Evolutionary conservation across 1,140 invertebrate species (phyloP).

Genomic region (Zaprionus camerounensis): DNA sequence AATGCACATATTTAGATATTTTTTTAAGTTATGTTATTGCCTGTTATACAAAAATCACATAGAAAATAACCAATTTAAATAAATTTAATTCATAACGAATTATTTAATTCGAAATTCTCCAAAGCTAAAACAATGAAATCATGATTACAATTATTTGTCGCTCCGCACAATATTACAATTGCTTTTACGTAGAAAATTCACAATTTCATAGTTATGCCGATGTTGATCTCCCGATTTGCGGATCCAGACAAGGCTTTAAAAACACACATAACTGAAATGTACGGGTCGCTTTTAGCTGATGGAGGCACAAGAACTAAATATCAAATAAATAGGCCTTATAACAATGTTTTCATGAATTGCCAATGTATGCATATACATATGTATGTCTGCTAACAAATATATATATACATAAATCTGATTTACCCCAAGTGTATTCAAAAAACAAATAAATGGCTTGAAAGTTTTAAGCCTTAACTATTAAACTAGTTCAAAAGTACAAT

Average conservation of each 20-base stretch:
- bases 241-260: slow-evolving; percentile 17
- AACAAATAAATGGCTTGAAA: slow-evolving; percentile 34
- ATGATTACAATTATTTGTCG: slow-evolving; percentile 34
- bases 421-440: slow-evolving; percentile 31
- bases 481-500: slow-evolving; percentile 34
- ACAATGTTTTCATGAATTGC: slow-evolving; percentile 28
- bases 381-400: slow-evolving; percentile 20
- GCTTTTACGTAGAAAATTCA: slow-evolving; percentile 10
- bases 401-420: slow-evolving; percentile 24
- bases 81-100: slow-evolving; percentile 29
- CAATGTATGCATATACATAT: slow-evolving; percentile 34
- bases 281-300: neutral
- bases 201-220: slow-evolving; percentile 23
- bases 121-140: slow-evolving; percentile 28
- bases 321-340: slow-evolving; percentile 21
- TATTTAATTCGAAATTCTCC: slow-evolving; percentile 24
- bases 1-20: slow-evolving; percentile 33
- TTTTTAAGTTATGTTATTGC: slow-evolving; percentile 51
- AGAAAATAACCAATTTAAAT: slow-evolving; percentile 31
- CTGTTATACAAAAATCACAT: slow-evolving; percentile 36
- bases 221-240: slow-evolving; percentile 17
- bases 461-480: slow-evolving; percentile 33
- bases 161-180: slow-evolving; percentile 35
- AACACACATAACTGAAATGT: slow-evolving; percentile 5
- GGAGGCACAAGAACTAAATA: slow-evolving; percentile 1